Evolutionary conservation across 2,797 vertebrate genomes (phyloP).

Genomic region (Forpus xanthops): DNA sequence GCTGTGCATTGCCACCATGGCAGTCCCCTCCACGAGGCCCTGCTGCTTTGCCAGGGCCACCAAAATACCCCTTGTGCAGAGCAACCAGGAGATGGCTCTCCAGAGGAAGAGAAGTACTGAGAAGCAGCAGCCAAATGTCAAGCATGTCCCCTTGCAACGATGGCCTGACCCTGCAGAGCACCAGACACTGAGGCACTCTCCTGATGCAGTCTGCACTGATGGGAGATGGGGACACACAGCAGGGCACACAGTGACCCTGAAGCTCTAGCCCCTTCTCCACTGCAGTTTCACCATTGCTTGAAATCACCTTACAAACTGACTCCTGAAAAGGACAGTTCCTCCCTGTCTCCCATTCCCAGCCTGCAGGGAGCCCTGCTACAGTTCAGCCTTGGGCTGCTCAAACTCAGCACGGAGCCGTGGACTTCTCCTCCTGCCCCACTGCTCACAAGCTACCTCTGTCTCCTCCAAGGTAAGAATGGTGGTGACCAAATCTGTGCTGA

Average conservation of each 20-base stretch:
- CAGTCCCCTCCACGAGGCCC: background rate
- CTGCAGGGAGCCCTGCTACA: rapidly evolving
- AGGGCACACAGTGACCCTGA: background rate
- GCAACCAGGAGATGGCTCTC: background rate
- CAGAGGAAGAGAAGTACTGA: background rate
- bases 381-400: background rate
- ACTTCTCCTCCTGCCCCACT: rapidly evolving
- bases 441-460: background rate
- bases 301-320: background rate
- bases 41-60: background rate
- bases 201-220: rapidly evolving
- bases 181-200: rapidly evolving
- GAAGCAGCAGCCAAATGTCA: background rate
- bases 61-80: background rate
- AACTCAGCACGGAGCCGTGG: background rate
- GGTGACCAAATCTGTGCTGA: rapidly evolving
- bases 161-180: background rate
- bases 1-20: rapidly evolving
- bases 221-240: background rate
- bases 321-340: background rate
- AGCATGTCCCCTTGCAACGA: background rate
- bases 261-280: background rate
- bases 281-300: background rate
- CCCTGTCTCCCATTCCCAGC: background rate
- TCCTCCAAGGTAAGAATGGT: background rate